Evolutionary conservation across 2,113 vertebrate genomes (phyloP), one percentile per base, ranked within the genome.

Genomic region (Bostrychus sinensis): DNA sequence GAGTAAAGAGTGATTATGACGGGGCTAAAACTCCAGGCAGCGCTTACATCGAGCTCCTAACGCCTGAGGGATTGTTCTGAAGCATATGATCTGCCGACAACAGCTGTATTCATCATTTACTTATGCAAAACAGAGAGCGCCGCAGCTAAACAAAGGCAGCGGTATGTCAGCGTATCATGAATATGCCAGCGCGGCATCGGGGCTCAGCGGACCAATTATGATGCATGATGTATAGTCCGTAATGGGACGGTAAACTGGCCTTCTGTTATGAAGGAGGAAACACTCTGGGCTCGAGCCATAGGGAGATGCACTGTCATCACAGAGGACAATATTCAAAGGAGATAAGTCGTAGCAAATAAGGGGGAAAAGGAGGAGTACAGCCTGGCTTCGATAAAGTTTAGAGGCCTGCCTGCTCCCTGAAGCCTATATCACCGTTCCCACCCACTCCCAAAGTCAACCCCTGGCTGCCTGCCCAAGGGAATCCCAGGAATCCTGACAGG

Each of bases 71-170:
- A 41, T 14, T 62, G 46, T 66, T 62, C 30, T 37, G 55, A 53
- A 50, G 59, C 51, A 36, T 36, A 36, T 36, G 53, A 55, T 36
- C 30, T 30, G 28, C 53, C 22, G 56, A 54, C 42, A 70, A 62
- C 20, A 71, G 73, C 64, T 54, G 53, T 54, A 70, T 73, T 62
- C 72, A 75, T 83, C 61, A 77, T 80, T 75, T 70, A 59, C 56
- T 77, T 59, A 53, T 71, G 32, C 45, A 63, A 75, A 73, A 70
- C 41, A 55, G 34, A n/a, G 51, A 64, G 38, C 55, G 39, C 13
- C 20, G 25, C 9, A 28, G 53, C 30, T 53, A 62, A 68, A 51
- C 51, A 55, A n/a, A 51, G 56, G 45, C 9, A 32, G 59, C 57
- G 38, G 23, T 48, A 28, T 64, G 68, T 65, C 67, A 43, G 61